Evolutionary conservation across 1,140 invertebrate genomes (phyloP).

Genomic region (Drosophila sucinea): DNA sequence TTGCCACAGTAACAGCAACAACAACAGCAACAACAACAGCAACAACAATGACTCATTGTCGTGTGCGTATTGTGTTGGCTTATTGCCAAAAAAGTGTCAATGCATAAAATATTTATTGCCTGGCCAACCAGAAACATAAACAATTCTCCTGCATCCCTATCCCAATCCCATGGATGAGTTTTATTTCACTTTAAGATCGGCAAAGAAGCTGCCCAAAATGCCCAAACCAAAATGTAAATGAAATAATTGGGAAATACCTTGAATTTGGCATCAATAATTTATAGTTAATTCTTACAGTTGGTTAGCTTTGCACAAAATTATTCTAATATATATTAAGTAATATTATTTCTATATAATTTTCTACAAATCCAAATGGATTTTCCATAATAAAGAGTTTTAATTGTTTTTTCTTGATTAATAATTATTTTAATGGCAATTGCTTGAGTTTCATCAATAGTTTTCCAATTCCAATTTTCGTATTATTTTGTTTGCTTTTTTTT

Average conservation of each 20-base stretch:
- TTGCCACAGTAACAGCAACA: slow-evolving; percentile 8
- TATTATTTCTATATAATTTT: no score
- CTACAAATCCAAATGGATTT: no score
- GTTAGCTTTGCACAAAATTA: no score
- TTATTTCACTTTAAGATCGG: slow-evolving; percentile 8
- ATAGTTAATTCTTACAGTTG: no score
- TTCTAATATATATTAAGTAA: no score
- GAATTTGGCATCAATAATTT: not conserved
- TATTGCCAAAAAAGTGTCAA: slow-evolving; percentile 63
- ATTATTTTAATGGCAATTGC: not conserved
- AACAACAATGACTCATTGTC: slow-evolving; percentile 55
- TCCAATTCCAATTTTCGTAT: not conserved
- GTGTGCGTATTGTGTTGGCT: slow-evolving; percentile 60
- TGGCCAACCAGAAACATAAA: slow-evolving; percentile 35
- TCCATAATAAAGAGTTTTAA: no score
- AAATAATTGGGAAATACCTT: not conserved
- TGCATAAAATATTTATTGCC: slow-evolving; percentile 63
- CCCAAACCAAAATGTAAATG: not conserved
- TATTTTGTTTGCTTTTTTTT: not conserved
- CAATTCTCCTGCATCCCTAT: slow-evolving; percentile 19
- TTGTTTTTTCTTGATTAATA: not conserved
- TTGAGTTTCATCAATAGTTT: not conserved
- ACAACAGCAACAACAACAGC: slow-evolving; percentile 21
- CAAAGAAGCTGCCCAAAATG: not conserved
- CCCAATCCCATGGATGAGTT: not conserved